A percentile compares a stretch with the other conserved stretches of the same genome.
Evolutionary conservation across 1,140 invertebrate species (phyloP).

Genomic region (Melipona quadrifasciata): DNA sequence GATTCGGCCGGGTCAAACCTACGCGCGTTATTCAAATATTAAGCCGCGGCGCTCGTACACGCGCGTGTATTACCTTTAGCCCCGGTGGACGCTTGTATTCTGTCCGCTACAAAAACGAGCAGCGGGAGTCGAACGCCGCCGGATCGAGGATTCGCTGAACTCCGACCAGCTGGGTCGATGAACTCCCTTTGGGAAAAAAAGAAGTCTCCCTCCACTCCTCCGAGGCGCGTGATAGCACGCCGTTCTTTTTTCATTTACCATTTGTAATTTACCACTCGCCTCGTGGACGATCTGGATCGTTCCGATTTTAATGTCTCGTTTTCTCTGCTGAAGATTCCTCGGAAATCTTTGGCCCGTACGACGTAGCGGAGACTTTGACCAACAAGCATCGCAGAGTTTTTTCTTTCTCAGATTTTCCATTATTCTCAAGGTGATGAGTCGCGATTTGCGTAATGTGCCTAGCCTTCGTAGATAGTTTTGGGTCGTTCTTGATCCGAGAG

Average conservation of each 20-base stretch:
- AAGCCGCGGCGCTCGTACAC: constrained; percentile 43
- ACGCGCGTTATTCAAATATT: constrained; percentile 75
- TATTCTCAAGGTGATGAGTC: no score
- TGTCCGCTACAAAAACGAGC: constrained; percentile 3
- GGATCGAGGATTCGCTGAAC: constrained; percentile 45
- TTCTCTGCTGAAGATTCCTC: no score
- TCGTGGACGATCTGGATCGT: background rate
- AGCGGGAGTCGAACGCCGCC: constrained; percentile 20
- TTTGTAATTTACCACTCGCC: no score
- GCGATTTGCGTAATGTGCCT: background rate
- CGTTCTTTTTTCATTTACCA: background rate
- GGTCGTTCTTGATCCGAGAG: no score
- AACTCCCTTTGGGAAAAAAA: constrained; percentile 3
- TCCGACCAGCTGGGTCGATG: constrained; percentile 18
- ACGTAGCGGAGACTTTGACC: no score
- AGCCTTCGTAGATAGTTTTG: no score
- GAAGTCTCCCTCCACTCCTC: background rate
- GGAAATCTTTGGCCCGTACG: no score
- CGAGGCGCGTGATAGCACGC: background rate
- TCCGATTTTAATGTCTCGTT: no score
- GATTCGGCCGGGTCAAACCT: constrained; percentile 67
- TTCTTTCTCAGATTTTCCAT: no score
- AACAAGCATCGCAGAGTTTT: no score
- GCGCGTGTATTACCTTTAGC: constrained; percentile 36
- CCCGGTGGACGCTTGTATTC: constrained; percentile 19